Evolutionary conservation across 2,888 invertebrate genomes (phyloP), one percentile per base, ranked within the genome.

Genomic region (Volucella inflata): DNA sequence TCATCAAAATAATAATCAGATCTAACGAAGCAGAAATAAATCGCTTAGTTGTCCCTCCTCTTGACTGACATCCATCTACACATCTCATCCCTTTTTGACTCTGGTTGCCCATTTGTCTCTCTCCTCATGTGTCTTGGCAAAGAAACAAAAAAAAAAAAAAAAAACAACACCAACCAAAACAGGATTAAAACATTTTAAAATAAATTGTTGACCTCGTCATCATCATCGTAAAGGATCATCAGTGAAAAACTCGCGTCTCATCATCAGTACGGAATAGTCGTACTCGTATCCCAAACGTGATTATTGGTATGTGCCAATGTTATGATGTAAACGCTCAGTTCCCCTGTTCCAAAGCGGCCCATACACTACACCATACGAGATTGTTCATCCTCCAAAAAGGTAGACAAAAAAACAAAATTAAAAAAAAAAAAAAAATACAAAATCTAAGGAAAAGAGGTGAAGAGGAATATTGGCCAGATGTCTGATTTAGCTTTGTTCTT

Each of bases 1-100:
- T 84, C 79, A 82, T 79, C 74, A 88, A 87, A 87, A 80, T 83
- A 68, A 84, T 88, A 88, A 88, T 88, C 87, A 87, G 83, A 87
- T 87, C 87, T 87, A 88, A 88, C 88, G 88, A 88, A 88, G 88
- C 88, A 87, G 87, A 88, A 88, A 88, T 88, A 88, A 88, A 88
- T 88, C 88, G 88, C 87, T 88, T 88, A 88, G 83, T 65, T 16
- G 84, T 76, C 72, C 85, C 85, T 85, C 85, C 80, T 85, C 80
- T 65, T 80, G 75, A 71, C 62, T 9, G 55, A 55, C 21, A 55
- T 30, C 21, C 11, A 57, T n/a, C 30, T 65, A 71, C 65, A 48
- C 65, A 44, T 16, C 16, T 17, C n/a, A 68, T 72, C 79, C 84
- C 75, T 70, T 60, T 60, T 76, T 75, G 74, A 67, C 67, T 78